Base-by-base conservation (phyloP, 1,140 invertebrate species). In the Antheraea mylitta region DNA sequence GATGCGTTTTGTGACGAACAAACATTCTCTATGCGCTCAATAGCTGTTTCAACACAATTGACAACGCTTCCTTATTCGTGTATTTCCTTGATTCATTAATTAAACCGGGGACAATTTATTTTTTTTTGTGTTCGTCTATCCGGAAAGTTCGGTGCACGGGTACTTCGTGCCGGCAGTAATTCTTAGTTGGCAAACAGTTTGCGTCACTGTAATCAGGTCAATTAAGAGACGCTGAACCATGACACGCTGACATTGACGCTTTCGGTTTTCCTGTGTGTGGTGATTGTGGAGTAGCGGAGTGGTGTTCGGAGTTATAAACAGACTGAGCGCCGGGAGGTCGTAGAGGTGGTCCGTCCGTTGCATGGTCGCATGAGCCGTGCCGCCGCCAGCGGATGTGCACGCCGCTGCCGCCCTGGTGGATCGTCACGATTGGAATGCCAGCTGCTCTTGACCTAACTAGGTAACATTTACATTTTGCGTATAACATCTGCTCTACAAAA, bases 381-480 rank as follows among this genome's bases (percentile, higher is more conserved):
- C 67, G 66, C 77, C 74, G 83, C 87, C 22, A 86, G 89, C 83
- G 89, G 89, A 89, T 91, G 87, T 90, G 79, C 86, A 88, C 87
- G 74, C 85, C 89, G 87, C 89, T 88, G 89, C 87, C 82, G 72
- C 69, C 78, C 68, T 89, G 83, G 86, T 86, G 83, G 84, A 82
- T 86, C 73, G 81, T 83, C 76, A 80, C 82, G 79, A 78, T 83
- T 89, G 89, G 85, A 91, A 91, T 91, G 89, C 89, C 87, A 89
- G 83, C 88, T 85, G 89, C 89, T 86, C 88, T 90, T 89, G 88
- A 91, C 82, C 83, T 91, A 80, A 86, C 87, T 85, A 91, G 89
- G 87, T 91, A 90, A 78, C 53, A 66, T 75, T 70, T 67, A 74
- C 66, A 62, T 30, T 45, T 45, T 66, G 30, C 60, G 48, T 42